Base-by-base conservation (phyloP, 2,113 vertebrate genomes). In the Leucoraja erinaceus region DNA sequence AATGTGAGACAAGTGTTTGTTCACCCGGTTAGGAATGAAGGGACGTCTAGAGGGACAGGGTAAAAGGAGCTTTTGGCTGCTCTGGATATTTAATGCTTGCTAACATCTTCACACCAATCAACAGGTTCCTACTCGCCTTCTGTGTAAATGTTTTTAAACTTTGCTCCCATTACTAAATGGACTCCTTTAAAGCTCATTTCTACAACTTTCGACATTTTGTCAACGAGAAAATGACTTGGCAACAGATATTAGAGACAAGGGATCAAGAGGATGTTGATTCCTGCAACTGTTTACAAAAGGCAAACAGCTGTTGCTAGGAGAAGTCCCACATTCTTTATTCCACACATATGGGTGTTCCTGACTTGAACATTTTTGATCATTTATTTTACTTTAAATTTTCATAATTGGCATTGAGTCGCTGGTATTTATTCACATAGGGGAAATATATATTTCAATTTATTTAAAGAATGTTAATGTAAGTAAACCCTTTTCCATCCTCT, bases 1-100 rank as follows among this genome's bases (percentile, higher is more conserved):
- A 91, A 93, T 93, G 93, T 78, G 28, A 92, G 93, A 93, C 93
- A 93, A 92, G 54, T 54, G 25, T 93, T 86, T 93, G 93, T 93
- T 93, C 70, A 81, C 33, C 93, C 93, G 66, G 93, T 90, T 59
- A 63, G 84, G 83, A 81, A 47, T 54, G 93, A 93, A 54, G 77
- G 81, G 83, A 66, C 61, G 75, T 66, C 56, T n/a, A 22, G n/a
- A 59, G 20, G 47, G 38, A 81, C 78, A 22, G 38, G 9, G 54
- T 81, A 81, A 81, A 81, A 81, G 47, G 8, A 81, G 47, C 7
- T 81, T 81, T 81, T 81, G 47, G 78, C 78, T 81, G 20, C 78
- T 22, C 14, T 77, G 3, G 75, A 31, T 88, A 66, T 63, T 88
- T 59, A 61, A 86, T 61, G 28, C 11, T 84, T 61, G 56, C 81